Evolutionary conservation across 2,113 vertebrate species (phyloP).

Genomic region (Tilapia sparmanii): DNA sequence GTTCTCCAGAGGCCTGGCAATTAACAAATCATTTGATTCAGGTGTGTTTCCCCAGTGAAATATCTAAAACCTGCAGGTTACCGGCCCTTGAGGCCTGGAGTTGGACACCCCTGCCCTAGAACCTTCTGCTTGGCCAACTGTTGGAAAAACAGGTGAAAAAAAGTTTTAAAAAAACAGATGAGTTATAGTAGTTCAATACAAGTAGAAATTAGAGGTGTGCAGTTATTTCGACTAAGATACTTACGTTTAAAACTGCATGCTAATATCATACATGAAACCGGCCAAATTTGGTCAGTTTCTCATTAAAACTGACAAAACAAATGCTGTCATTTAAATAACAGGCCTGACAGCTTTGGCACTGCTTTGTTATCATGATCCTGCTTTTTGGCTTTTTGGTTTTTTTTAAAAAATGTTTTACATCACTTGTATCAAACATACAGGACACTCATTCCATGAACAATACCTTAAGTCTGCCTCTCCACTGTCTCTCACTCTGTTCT

Average conservation of each 20-base stretch:
- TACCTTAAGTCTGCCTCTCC: neutral
- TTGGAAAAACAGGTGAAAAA: neutral
- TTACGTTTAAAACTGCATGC: neutral
- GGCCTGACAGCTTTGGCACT: neutral
- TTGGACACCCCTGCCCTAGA: neutral
- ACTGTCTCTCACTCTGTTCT: neutral
- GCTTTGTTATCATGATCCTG: neutral
- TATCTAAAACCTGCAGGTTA: neutral
- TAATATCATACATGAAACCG: neutral
- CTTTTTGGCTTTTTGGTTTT: neutral
- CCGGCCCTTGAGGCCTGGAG: rapidly evolving
- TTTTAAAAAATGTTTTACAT: neutral
- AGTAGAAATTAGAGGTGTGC: neutral
- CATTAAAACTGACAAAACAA: rapidly evolving
- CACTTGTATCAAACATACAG: neutral
- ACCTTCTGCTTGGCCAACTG: neutral
- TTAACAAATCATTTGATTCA: neutral
- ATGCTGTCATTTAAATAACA: neutral
- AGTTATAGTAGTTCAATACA: neutral
- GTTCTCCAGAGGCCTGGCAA: neutral
- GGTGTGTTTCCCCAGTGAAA: neutral
- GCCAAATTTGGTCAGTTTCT: neutral
- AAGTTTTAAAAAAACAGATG: neutral
- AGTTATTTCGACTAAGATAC: neutral
- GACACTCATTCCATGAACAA: neutral